phyloP scores from a whole-genome alignment of 1,140 invertebrate genomes.

The Drosophila novamexicana region DNA sequence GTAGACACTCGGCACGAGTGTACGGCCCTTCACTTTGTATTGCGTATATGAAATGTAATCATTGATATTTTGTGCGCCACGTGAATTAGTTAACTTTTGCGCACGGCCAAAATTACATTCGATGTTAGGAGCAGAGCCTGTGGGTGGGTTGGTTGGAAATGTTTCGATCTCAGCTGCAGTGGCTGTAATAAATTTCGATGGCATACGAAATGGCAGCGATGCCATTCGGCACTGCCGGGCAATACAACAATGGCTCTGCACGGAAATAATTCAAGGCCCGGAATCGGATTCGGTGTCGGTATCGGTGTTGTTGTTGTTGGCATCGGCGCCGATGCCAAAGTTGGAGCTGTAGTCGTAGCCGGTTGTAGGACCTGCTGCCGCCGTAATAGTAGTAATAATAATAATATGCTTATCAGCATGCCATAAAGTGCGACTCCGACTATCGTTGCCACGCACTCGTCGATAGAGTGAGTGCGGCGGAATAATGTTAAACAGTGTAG shows the following conservation, averaged over 20 bases:
- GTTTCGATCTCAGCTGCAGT: conserved; percentile 40
- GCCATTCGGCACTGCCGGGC: conserved; percentile 29
- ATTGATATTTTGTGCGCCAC: conserved; percentile 40
- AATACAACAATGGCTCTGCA: conserved; percentile 42
- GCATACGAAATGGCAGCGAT: conserved; percentile 39
- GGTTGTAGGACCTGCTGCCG: conserved; percentile 18
- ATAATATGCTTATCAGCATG: conserved; percentile 79
- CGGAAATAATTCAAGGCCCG: conserved; percentile 48
- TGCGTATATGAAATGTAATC: conserved; percentile 50
- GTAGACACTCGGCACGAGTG: background rate
- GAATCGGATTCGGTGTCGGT: conserved; percentile 16
- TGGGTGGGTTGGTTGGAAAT: background rate
- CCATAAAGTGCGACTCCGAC: conserved; percentile 60
- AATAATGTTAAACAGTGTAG: background rate
- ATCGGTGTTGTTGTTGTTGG: background rate
- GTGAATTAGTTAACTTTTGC: conserved; percentile 43
- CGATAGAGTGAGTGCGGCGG: background rate
- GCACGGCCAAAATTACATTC: conserved; percentile 19
- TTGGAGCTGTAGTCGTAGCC: background rate
- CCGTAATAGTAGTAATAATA: conserved; percentile 72
- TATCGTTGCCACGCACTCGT: conserved; percentile 46
- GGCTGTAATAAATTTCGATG: conserved; percentile 42
- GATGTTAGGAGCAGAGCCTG: background rate
- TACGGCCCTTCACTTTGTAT: conserved; percentile 22
- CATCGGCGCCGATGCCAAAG: conserved; percentile 3